phyloP scores from a whole-genome alignment of 2,888 invertebrate species.

The Caenorhabditis panamensis region DNA sequence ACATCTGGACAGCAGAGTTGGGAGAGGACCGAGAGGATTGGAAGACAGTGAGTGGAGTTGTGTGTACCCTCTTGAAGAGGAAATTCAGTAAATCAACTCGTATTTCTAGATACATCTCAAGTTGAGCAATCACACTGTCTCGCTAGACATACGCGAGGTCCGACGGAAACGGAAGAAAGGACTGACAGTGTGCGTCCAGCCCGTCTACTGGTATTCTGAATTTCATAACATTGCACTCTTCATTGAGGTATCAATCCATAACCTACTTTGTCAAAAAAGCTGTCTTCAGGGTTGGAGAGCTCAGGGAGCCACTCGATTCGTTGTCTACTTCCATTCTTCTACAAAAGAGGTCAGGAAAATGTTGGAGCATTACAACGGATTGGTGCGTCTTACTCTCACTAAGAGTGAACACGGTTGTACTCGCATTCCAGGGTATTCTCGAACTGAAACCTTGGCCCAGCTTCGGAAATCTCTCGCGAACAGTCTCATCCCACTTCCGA shows the following conservation, averaged over 20 bases:
- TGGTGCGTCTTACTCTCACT: constrained; percentile 21
- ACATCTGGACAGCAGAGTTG: constrained; percentile 41
- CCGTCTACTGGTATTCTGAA: constrained; percentile 71
- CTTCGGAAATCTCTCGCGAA: constrained; percentile 28
- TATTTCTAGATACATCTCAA: constrained; percentile 23
- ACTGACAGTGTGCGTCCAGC: constrained; percentile 69
- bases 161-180: constrained; percentile 23
- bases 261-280: background rate
- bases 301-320: constrained; percentile 65
- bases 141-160: constrained; percentile 14
- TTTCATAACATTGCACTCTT: constrained; percentile 66
- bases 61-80: background rate
- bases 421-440: constrained; percentile 41
- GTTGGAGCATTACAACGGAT: constrained; percentile 57
- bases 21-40: constrained; percentile 3
- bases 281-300: constrained; percentile 65
- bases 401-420: background rate
- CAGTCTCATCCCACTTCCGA: constrained; percentile 5
- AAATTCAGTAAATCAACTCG: background rate
- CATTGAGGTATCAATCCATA: constrained; percentile 52
- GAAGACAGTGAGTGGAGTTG: constrained; percentile 13
- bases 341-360: constrained; percentile 51
- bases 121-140: background rate
- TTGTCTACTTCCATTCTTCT: constrained; percentile 68
- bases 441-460: constrained; percentile 42